These are phyloP conservation scores for Chaenocephalus aceratus DNA, from an alignment of 2,113 vertebrate genomes.

Conservation along the genomic window DNA sequence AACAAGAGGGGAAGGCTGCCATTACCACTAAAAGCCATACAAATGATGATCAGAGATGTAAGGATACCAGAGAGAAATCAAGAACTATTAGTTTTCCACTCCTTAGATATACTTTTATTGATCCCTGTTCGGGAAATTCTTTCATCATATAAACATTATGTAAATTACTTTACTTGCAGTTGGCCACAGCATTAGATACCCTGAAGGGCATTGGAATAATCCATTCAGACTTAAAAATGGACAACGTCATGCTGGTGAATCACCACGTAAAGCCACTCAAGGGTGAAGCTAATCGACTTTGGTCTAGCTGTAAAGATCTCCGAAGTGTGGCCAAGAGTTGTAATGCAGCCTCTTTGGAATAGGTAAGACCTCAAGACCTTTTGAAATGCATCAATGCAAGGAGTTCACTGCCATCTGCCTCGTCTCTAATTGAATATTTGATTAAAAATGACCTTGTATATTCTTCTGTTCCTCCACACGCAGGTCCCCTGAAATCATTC, in stretches of 20 bases:
- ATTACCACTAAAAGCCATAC: slow-evolving; percentile 1
- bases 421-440: neutral
- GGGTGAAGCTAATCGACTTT: slow-evolving; percentile 10
- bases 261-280: slow-evolving; percentile 10
- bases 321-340: neutral
- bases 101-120: no score
- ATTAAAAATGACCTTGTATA: no score
- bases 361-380: neutral
- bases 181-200: neutral
- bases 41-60: slow-evolving; percentile 18
- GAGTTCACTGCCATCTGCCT: no score
- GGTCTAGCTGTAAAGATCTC: neutral
- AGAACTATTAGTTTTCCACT: no score
- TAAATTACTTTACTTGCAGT: neutral
- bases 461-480: neutral
- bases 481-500: slow-evolving; percentile 16
- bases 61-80: neutral
- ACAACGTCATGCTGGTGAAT: slow-evolving; percentile 10
- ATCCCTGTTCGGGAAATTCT: no score
- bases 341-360: neutral
- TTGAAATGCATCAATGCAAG: no score
- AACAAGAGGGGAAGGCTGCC: neutral
- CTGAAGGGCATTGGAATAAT: neutral
- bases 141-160: neutral
- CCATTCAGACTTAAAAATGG: slow-evolving; percentile 2